A percentile compares a stretch with the other conserved stretches of the same genome.
Evolutionary conservation across 2,888 invertebrate genomes (phyloP).

Genomic region (Lasioglossum figueresi): DNA sequence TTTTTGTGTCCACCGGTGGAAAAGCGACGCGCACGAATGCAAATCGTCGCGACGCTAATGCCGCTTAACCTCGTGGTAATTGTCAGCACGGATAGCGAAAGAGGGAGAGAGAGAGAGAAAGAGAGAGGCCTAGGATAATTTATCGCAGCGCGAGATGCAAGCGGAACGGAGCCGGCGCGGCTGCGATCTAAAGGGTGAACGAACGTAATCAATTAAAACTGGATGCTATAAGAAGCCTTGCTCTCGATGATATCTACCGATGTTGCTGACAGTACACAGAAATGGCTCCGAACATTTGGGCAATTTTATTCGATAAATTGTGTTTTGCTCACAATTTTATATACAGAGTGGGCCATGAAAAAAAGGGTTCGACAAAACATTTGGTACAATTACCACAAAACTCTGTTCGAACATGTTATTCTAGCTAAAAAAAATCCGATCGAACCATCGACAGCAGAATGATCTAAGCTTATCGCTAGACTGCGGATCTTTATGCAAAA

Average conservation of each 20-base stretch:
- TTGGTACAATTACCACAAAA: no score
- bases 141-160: constrained; percentile 30
- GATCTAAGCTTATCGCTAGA: no score
- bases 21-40: constrained; percentile 55
- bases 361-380: no score
- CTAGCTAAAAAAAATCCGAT: no score
- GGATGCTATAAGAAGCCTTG: not conserved
- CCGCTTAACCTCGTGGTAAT: constrained; percentile 67
- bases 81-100: constrained; percentile 52
- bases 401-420: no score
- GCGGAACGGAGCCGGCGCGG: constrained; percentile 1
- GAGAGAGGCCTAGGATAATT: constrained; percentile 33
- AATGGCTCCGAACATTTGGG: not conserved
- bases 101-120: not conserved
- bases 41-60: constrained; percentile 67
- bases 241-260: not conserved
- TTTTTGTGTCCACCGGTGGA: constrained; percentile 4
- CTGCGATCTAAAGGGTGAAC: constrained; percentile 8
- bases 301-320: no score
- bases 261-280: not conserved
- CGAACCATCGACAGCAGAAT: no score
- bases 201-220: constrained; percentile 43
- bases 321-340: no score
- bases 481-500: no score
- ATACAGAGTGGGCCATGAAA: no score